Base-by-base conservation (phyloP, 1,140 invertebrate species). In the Dendroctonus valens region DNA sequence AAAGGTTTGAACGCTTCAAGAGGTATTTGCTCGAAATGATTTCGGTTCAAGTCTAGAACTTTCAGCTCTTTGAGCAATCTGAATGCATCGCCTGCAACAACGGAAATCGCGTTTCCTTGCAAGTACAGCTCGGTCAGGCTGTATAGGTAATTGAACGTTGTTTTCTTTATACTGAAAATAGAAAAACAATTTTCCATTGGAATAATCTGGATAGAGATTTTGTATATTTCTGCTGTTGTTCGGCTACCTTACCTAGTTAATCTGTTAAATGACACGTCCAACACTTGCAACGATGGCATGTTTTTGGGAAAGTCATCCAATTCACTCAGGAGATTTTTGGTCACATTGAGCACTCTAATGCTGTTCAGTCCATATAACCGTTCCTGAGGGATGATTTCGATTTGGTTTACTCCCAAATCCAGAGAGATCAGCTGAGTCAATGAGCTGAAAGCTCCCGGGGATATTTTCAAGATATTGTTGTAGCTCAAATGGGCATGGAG, bases 321-420 rank as follows among this genome's bases (percentile, higher is more conserved):
- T 70, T 92, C 90, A 73, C 88, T 88, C 6, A 96, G 80, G 41
- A 83, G 84, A 77, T 96, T 96, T 68, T 88, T 85, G 3, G 92
- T 92, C 7, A 95, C 81, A 81, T 96, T 96, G 4, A 96, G 80
- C 37, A 87, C 75, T 49, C 88, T 79, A 41, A 93, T 80, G 60
- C 87, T 83, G 67, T 84, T 83, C 46, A 96, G 79, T 5, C 93
- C 93, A 74, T 89, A 87, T 7, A 96, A 80, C 58, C 93, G 81
- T 77, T 96, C 93, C 75, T 91, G 87, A 0, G 93, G 92, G 67
- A 96, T 74, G 58, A 91, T 83, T 77, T 94, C 92, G 69, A 96
- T 76, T 73, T 91, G 88, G 77, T 96, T 96, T 62, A 86, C 81
- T 54, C 91, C 91, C 12, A 96, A 80, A 78, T 96, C 92, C 6